Evolutionary conservation across 2,888 invertebrate species (phyloP).

Genomic region (Agriotes lineatus): DNA sequence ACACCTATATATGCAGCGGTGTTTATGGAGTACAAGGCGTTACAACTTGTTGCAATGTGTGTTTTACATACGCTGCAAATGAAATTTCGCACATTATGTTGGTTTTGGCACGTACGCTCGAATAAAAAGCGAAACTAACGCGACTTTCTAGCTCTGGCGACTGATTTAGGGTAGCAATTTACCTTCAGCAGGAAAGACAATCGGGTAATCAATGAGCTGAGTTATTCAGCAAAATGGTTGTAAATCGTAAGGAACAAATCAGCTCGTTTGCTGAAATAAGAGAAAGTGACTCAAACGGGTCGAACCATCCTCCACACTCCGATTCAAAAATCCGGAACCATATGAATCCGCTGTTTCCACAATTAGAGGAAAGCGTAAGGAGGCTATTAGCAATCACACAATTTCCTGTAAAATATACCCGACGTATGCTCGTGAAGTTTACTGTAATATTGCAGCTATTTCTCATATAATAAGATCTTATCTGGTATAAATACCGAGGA

Average conservation of each 20-base stretch:
- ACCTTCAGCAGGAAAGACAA: too few species aligned
- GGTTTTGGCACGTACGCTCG: slow-evolving; percentile 27
- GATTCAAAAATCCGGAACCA: too few species aligned
- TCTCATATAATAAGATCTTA: slow-evolving; percentile 65
- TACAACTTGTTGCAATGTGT: slow-evolving; percentile 40
- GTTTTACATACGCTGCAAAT: slow-evolving; percentile 36
- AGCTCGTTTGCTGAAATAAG: too few species aligned
- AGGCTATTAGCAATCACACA: slow-evolving; percentile 35
- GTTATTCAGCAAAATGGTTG: too few species aligned
- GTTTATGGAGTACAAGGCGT: slow-evolving; percentile 42
- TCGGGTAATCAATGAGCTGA: too few species aligned
- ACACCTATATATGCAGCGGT: slow-evolving; percentile 40
- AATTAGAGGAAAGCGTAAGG: slow-evolving; percentile 19
- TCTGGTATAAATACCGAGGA: slow-evolving; percentile 64
- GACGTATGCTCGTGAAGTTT: slow-evolving; percentile 53
- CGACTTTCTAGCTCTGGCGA: background rate
- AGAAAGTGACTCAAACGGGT: too few species aligned
- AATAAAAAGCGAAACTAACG: background rate
- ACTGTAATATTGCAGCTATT: slow-evolving; percentile 64
- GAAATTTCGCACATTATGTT: slow-evolving; percentile 31
- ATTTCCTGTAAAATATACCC: slow-evolving; percentile 35
- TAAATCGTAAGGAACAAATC: too few species aligned
- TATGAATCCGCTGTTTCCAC: background rate
- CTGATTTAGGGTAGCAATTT: background rate
- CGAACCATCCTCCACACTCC: too few species aligned